A percentile compares a stretch with the other conserved stretches of the same genome.
Conservation (phyloP, 2,888 invertebrate genomes). For the Amiota communis region DNA sequence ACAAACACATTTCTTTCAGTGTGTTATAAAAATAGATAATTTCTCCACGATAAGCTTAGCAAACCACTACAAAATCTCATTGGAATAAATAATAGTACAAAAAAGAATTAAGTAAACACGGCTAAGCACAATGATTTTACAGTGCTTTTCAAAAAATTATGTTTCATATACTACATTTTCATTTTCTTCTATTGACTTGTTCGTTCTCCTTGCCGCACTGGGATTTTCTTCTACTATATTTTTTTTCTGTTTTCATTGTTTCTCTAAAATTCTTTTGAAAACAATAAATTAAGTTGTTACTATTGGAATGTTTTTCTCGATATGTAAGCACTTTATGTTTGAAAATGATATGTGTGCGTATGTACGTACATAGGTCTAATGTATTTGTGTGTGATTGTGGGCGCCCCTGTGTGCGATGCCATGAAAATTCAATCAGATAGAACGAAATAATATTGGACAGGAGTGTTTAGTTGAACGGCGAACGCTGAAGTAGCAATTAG, state of each 20-base stretch:
- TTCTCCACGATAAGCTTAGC: constrained; percentile 60
- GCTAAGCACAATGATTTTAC: constrained; percentile 57
- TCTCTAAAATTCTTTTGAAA: constrained; percentile 53
- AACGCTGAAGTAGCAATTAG: constrained; percentile 59
- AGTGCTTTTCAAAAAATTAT: constrained; percentile 59
- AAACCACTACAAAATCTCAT: constrained; percentile 67
- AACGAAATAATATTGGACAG: constrained; percentile 48
- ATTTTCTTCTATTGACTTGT: constrained; percentile 34
- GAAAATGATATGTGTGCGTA: constrained; percentile 27
- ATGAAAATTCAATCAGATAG: constrained; percentile 40
- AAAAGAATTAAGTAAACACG: constrained; percentile 28
- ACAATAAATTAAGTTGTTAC: constrained; percentile 65
- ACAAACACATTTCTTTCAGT: constrained; percentile 42
- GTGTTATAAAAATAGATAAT: constrained; percentile 54
- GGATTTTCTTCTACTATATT: background rate
- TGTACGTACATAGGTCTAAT: constrained; percentile 6
- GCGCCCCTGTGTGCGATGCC: constrained; percentile 30
- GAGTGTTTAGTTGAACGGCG: constrained; percentile 52
- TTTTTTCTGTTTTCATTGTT: background rate
- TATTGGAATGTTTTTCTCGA: constrained; percentile 59
- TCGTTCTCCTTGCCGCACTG: constrained; percentile 25
- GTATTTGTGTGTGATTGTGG: constrained; percentile 35
- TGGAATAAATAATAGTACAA: constrained; percentile 39
- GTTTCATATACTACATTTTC: background rate
- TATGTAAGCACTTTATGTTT: background rate